These are phyloP conservation scores for Phyllostomus hastatus DNA, from an alignment of 2,113 vertebrate species.

Conservation along the genomic window DNA sequence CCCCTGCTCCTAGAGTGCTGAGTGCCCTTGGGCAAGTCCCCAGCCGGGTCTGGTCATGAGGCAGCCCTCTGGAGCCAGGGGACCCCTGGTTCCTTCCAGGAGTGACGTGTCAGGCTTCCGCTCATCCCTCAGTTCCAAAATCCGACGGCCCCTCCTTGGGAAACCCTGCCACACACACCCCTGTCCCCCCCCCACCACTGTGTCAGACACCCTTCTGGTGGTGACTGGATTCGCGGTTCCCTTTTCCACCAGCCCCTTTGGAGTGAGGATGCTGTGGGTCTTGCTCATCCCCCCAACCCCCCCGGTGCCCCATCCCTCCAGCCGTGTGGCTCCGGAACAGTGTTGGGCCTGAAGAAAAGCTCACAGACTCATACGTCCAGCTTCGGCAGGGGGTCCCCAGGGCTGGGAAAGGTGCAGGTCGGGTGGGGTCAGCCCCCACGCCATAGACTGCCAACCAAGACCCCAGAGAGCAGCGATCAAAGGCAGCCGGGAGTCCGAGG, in stretches of 20 bases:
- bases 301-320: fast-evolving
- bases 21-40: not conserved
- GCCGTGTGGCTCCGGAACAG: not conserved
- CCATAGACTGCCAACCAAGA: not conserved
- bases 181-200: fast-evolving
- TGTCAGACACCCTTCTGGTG: not conserved
- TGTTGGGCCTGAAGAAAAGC: not conserved
- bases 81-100: not conserved
- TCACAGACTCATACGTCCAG: not conserved
- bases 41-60: not conserved
- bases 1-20: not conserved
- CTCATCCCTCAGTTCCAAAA: not conserved
- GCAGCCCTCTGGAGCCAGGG: not conserved
- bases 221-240: not conserved
- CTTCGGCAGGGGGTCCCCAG: not conserved
- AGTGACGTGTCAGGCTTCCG: not conserved
- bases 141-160: no score
- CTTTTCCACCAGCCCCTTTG: not conserved
- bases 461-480: not conserved
- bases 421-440: fast-evolving
- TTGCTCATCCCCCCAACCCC: not conserved
- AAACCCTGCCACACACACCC: not conserved
- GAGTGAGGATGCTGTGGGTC: not conserved
- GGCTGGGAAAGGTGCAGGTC: not conserved
- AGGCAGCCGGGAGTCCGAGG: no score